phyloP scores from a whole-genome alignment of 2,797 vertebrate genomes.

The Octomys mimax region DNA sequence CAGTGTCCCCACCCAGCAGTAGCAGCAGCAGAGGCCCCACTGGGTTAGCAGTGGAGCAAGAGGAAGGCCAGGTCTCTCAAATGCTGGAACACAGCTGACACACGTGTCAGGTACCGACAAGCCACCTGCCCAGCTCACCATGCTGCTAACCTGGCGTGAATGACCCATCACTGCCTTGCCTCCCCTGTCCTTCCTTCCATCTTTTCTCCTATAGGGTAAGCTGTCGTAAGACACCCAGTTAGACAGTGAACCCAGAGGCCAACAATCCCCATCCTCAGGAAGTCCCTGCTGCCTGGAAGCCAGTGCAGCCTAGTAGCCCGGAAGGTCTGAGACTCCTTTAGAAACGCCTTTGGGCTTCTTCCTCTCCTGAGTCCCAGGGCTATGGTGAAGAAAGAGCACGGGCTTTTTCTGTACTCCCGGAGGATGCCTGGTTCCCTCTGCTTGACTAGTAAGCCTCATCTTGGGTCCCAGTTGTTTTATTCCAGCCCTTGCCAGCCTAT shows the following conservation, averaged over 20 bases:
- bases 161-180: neutral
- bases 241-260: neutral
- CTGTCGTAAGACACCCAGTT: neutral
- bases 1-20: neutral
- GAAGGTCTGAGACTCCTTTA: accelerated
- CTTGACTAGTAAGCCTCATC: neutral
- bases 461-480: neutral
- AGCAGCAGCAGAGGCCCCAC: neutral
- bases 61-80: neutral
- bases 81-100: neutral
- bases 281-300: neutral
- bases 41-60: too few relatives aligned
- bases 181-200: neutral
- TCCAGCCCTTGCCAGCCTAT: neutral
- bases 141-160: accelerated
- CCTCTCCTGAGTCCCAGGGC: neutral
- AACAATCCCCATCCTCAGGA: neutral
- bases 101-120: neutral
- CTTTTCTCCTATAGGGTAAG: neutral
- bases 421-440: neutral
- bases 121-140: too few relatives aligned
- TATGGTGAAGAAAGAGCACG: neutral
- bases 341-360: accelerated
- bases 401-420: neutral
- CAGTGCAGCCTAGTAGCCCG: too few relatives aligned